Conservation (phyloP, 1,140 invertebrate species). For the Pseudoatta argentina region DNA sequence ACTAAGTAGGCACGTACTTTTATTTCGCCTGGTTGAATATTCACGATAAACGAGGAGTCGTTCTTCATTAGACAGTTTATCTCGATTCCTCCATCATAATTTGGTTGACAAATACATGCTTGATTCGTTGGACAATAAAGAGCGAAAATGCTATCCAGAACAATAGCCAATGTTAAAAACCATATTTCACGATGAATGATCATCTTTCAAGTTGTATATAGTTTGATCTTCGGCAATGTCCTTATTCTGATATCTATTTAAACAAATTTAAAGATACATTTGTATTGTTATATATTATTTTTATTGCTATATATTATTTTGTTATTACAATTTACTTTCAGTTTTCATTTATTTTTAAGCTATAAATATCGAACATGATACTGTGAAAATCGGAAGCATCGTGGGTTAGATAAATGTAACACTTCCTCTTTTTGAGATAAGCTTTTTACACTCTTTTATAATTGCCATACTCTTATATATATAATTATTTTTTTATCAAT, state of each 20-base stretch:
- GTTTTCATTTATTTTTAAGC: background rate
- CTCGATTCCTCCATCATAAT: constrained; percentile 14
- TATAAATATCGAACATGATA: background rate
- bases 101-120: constrained; percentile 27
- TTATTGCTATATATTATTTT: background rate
- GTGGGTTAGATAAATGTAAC: constrained; percentile 21
- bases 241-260: constrained; percentile 15
- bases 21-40: constrained; percentile 59
- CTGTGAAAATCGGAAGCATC: constrained; percentile 17
- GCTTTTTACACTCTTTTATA: background rate
- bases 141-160: background rate
- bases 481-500: no score
- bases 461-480: background rate
- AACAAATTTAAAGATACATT: constrained; percentile 17
- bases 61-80: constrained; percentile 56
- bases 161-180: background rate
- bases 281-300: background rate
- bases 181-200: background rate
- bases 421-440: constrained; percentile 48
- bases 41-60: constrained; percentile 60
- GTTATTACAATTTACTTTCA: constrained; percentile 1
- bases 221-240: background rate
- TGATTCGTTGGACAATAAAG: constrained; percentile 42
- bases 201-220: constrained; percentile 27
- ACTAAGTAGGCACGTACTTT: constrained; percentile 36